Percentiles rank a stretch among this genome's conserved stretches.
Conservation (phyloP, 2,888 invertebrate genomes). For the Temnothorax unifasciatus region DNA sequence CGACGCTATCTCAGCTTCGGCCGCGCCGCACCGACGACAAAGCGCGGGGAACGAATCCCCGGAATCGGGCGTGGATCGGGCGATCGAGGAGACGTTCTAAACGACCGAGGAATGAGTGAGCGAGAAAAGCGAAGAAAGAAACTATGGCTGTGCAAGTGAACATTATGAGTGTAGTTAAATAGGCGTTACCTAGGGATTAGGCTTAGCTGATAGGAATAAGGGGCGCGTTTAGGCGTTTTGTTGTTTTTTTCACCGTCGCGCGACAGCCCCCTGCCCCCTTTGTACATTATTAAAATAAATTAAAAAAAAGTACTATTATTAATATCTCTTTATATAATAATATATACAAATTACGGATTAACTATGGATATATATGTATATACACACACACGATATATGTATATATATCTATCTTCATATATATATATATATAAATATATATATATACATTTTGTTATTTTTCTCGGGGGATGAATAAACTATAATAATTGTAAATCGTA, state of each 20-base stretch:
- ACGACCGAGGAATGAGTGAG: conserved; percentile 48
- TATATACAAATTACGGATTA: conserved; percentile 82
- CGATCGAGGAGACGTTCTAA: conserved; percentile 48
- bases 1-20: neutral
- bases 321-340: conserved; percentile 84
- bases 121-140: conserved; percentile 79
- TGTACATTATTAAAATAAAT: conserved; percentile 84
- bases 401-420: conserved; percentile 76
- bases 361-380: conserved; percentile 80
- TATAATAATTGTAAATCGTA: conserved; percentile 78
- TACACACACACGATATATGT: conserved; percentile 80
- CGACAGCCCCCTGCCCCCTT: conserved; percentile 77
- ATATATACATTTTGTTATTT: conserved; percentile 82
- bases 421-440: conserved; percentile 69
- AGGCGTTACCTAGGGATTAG: conserved; percentile 85
- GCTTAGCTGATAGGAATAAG: conserved; percentile 83
- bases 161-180: conserved; percentile 85
- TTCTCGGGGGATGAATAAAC: conserved; percentile 77
- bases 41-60: neutral
- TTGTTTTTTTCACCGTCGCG: conserved; percentile 70
- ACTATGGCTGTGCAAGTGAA: conserved; percentile 86
- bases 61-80: conserved; percentile 39
- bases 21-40: neutral
- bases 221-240: conserved; percentile 80
- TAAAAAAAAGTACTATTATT: conserved; percentile 82